Base-by-base conservation (phyloP, 2,113 vertebrate genomes). In the Sorex araneus region DNA sequence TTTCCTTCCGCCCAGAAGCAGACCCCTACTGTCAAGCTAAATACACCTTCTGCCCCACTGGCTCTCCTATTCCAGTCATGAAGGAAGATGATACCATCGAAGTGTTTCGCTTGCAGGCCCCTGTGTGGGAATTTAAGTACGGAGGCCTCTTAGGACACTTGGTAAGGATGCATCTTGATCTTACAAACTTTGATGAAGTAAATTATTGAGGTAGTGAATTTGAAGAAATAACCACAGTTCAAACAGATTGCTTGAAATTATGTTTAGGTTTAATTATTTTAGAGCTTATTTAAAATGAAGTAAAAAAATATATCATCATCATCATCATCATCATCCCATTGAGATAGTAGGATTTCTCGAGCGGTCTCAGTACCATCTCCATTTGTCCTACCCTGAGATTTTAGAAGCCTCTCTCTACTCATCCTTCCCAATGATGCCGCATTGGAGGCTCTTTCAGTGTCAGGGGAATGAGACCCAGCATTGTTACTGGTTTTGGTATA, bases 101-200 rank as follows among this genome's bases (percentile, higher is more conserved):
- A 23, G 98, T 99, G 32, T 99, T 99, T 92, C 97, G 99, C 64
- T 96, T 99, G 66, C 99, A 99, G 96, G 97, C 99, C 25, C 99
- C 99, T 8, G 99, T 99, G 2, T 99, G 99, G 99, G 99, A 99
- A 94, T 99, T 99, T 97, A 99, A 99, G 95, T 99, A 98, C 2
- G 99, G 99, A 71, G 98, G 98, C 92, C 94, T 99, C 1, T 96
- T 99, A 63, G 99, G 99, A 79, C 99, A 98, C 97, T 87, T 99
- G 96, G 99, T 99, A 98, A 98, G 98, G 30, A 28, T 78, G 13
- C 96, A 2, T 16, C 90, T 96, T 92, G 77, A 32, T 90, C 91
- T 84, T 89, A 5, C 18, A 60, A 60, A 60, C 28, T 91, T 88
- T 54, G 47, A 18, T 74, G 70, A 89, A 40, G 75, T 60, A 66